A percentile compares a stretch with the other conserved stretches of the same genome.
phyloP scores from a whole-genome alignment of 2,113 vertebrate species.

The Mixornis gularis region DNA sequence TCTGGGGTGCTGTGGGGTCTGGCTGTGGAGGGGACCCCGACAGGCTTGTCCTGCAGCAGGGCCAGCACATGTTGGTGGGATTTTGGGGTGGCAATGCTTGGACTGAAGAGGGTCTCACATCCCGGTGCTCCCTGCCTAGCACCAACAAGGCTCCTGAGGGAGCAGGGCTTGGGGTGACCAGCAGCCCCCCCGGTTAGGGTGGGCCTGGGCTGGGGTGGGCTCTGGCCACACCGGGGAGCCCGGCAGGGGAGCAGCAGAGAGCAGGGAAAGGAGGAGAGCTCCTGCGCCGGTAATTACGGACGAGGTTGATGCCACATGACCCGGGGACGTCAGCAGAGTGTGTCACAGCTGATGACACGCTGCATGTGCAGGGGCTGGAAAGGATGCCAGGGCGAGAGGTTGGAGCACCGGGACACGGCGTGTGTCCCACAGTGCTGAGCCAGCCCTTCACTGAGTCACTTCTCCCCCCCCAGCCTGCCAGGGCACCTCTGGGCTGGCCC shows the following conservation, averaged over 20 bases:
- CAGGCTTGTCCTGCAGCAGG: background rate
- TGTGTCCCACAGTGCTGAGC: background rate
- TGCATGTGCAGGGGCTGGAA: conserved; percentile 26
- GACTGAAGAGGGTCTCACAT: background rate
- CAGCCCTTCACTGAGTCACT: background rate
- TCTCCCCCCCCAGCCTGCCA: background rate
- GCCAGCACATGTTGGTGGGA: background rate
- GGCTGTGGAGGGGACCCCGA: background rate
- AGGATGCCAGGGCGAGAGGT: background rate
- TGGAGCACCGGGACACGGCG: background rate
- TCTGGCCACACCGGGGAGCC: background rate
- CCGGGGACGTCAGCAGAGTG: conserved; percentile 43
- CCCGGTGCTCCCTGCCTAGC: background rate
- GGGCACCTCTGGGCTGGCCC: background rate
- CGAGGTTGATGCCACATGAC: conserved; percentile 22
- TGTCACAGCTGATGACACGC: conserved; percentile 41
- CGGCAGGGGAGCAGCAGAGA: background rate
- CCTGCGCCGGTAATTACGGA: background rate
- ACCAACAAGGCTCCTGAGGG: rapidly evolving
- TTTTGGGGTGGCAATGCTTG: background rate
- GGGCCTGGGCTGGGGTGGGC: background rate
- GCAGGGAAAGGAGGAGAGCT: background rate
- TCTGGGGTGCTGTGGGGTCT: background rate
- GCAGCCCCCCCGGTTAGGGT: rapidly evolving
- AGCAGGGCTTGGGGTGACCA: background rate